Percentiles rank a stretch among this genome's conserved stretches.
These are phyloP conservation scores for Scrobipalpa atriplicella DNA, from an alignment of 2,888 invertebrate genomes.

Conservation along the genomic window DNA sequence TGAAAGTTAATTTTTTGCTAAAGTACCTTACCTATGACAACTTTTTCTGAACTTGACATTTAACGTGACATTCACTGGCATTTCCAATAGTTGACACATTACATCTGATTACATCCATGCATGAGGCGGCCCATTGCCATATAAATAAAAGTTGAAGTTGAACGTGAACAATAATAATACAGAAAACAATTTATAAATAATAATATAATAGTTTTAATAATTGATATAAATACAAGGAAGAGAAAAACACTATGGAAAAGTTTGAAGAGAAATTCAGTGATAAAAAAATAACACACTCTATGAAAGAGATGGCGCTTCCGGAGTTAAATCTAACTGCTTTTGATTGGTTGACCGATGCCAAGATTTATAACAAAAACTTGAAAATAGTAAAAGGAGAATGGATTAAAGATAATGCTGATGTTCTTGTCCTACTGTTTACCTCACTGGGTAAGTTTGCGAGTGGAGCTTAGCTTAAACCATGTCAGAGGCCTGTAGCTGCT, in stretches of 20 bases:
- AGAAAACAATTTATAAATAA: neutral
- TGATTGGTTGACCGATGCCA: conserved; percentile 58
- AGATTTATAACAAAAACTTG: conserved; percentile 56
- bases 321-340: conserved; percentile 41
- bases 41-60: conserved; percentile 6
- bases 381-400: conserved; percentile 50
- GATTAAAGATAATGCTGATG: conserved; percentile 59
- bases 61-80: conserved; percentile 27
- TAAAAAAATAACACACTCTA: neutral
- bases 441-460: conserved; percentile 35
- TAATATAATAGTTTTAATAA: neutral
- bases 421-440: conserved; percentile 61
- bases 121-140: too few species aligned
- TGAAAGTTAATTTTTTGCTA: neutral
- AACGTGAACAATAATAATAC: neutral
- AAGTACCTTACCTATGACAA: neutral
- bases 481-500: too few species aligned
- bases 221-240: too few species aligned
- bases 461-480: too few species aligned
- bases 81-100: neutral
- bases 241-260: conserved; percentile 3
- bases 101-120: too few species aligned
- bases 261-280: neutral
- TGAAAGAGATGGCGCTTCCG: neutral
- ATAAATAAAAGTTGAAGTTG: too few species aligned